Percentiles rank a stretch among this genome's conserved stretches.
Evolutionary conservation across 2,888 invertebrate genomes (phyloP).

Genomic region (Neoaliturus tenellus): DNA sequence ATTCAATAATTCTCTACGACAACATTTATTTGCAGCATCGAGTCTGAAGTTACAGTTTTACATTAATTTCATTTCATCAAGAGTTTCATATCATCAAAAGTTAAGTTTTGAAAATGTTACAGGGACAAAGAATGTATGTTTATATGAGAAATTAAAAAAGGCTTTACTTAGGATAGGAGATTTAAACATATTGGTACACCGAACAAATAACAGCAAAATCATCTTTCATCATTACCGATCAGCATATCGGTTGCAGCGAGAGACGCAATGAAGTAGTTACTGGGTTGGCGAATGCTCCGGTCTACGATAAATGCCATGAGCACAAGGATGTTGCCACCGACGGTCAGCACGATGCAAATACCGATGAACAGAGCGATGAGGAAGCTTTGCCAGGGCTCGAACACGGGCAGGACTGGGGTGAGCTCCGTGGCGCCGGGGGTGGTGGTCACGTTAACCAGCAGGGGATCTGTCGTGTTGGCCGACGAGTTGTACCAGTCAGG

Average conservation of each 20-base stretch:
- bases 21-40: too few species aligned
- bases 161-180: too few species aligned
- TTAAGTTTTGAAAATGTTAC: too few species aligned
- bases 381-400: slow-evolving; percentile 92
- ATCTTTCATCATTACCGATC: slow-evolving; percentile 94
- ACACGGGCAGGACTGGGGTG: slow-evolving; percentile 83
- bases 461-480: background rate
- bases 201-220: too few species aligned
- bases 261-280: slow-evolving; percentile 99
- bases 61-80: too few species aligned
- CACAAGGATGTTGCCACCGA: slow-evolving; percentile 97
- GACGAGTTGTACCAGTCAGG: slow-evolving; percentile 46
- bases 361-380: slow-evolving; percentile 92
- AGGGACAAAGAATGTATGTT: too few species aligned
- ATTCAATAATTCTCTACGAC: too few species aligned
- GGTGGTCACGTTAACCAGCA: slow-evolving; percentile 4
- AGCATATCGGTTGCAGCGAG: slow-evolving; percentile 97
- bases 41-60: too few species aligned
- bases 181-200: too few species aligned
- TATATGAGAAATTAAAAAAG: too few species aligned
- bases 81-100: too few species aligned
- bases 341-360: slow-evolving; percentile 93
- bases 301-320: slow-evolving; percentile 96
- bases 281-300: slow-evolving; percentile 95
- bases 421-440: slow-evolving; percentile 66